Evolutionary conservation across 1,140 invertebrate species (phyloP).

Genomic region (Drosophila nebulosa): DNA sequence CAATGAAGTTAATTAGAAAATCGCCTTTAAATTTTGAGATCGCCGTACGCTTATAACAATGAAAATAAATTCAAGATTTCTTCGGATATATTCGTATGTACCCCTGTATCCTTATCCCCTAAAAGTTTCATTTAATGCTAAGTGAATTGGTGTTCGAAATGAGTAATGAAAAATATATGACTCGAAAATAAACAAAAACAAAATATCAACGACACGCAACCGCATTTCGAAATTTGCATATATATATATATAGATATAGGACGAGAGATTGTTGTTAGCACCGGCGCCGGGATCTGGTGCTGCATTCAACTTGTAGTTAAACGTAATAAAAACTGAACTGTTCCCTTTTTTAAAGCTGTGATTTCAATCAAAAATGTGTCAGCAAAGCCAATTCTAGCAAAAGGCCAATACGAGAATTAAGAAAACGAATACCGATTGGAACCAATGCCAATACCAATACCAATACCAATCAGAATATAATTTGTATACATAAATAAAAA

Average conservation of each 20-base stretch:
- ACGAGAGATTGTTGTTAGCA: neutral
- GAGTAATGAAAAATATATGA: neutral
- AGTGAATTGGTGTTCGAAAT: constrained; percentile 3
- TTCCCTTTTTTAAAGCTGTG: constrained; percentile 19
- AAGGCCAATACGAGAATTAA: constrained; percentile 8
- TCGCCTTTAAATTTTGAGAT: constrained; percentile 36
- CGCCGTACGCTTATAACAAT: neutral
- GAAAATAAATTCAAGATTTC: constrained; percentile 1
- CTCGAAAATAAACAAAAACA: neutral
- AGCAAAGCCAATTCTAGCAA: constrained; percentile 12
- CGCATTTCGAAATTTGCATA: constrained; percentile 2
- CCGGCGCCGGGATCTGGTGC: neutral
- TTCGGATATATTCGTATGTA: neutral
- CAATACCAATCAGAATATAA: neutral
- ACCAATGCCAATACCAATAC: neutral
- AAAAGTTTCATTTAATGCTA: neutral
- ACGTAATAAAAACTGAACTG: constrained; percentile 4
- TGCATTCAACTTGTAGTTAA: constrained; percentile 3
- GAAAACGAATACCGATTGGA: neutral
- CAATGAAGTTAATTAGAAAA: constrained; percentile 61
- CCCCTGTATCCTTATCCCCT: neutral
- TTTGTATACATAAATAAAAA: constrained; percentile 8
- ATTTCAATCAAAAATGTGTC: constrained; percentile 25
- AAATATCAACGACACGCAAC: neutral
- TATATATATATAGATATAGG: neutral